A percentile compares a stretch with the other conserved stretches of the same genome.
Conservation (phyloP, 2,797 vertebrate species). For the Siniperca undulata region DNA sequence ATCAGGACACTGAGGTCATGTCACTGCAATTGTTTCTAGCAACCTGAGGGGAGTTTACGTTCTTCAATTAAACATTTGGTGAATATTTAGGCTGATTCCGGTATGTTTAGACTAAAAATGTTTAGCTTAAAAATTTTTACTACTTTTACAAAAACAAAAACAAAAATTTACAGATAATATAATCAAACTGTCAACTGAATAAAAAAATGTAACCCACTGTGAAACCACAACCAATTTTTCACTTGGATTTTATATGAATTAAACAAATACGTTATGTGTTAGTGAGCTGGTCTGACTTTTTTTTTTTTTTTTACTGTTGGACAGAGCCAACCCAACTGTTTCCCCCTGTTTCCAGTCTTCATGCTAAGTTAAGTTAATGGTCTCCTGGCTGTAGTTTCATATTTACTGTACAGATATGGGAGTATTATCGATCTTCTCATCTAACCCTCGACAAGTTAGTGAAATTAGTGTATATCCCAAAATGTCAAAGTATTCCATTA, state of each 20-base stretch:
- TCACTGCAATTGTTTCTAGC: not conserved
- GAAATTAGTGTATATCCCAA: not conserved
- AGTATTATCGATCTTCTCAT: not conserved
- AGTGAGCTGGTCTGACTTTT: not conserved
- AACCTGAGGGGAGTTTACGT: not conserved
- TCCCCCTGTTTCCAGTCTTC: not conserved
- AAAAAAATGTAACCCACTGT: not conserved
- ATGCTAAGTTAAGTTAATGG: not conserved
- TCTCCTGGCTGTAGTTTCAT: not conserved
- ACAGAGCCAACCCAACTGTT: not conserved
- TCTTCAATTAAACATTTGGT: not conserved
- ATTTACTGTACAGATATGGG: not conserved
- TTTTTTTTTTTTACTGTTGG: not conserved
- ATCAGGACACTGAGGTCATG: not conserved
- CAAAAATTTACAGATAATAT: not conserved
- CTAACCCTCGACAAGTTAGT: not conserved
- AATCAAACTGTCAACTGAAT: not conserved
- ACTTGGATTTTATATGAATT: not conserved
- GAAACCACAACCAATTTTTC: not conserved
- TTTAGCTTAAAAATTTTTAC: not conserved
- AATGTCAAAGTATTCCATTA: not conserved
- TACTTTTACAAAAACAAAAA: not conserved
- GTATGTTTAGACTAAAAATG: not conserved
- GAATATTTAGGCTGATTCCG: not conserved
- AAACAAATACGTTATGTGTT: not conserved